Conservation (phyloP, 1,140 invertebrate species). For the Leptinotarsa texana region DNA sequence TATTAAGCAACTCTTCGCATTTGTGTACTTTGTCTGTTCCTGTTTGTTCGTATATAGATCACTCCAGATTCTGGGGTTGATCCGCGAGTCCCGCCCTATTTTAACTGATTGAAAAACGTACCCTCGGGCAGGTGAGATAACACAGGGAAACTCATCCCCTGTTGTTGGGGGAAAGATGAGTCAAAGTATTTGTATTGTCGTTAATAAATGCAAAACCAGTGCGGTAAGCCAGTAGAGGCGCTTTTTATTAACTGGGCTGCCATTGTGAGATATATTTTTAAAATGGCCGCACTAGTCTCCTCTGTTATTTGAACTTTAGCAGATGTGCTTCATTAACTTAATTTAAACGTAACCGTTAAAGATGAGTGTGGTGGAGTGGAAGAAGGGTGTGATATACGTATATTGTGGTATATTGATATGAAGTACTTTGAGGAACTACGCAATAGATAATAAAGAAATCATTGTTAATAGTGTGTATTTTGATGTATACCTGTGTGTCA, state of each 20-base stretch:
- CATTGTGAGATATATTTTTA: conserved; percentile 39
- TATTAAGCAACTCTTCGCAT: conserved; percentile 29
- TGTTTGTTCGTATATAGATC: conserved; percentile 27
- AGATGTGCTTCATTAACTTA: conserved; percentile 35
- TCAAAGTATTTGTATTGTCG: conserved; percentile 47
- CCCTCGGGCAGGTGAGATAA: conserved; percentile 48
- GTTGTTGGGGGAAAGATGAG: conserved; percentile 40
- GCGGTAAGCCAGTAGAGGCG: conserved; percentile 40
- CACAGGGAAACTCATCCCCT: conserved; percentile 38
- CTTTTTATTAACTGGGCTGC: conserved; percentile 43
- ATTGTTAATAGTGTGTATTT: too few species aligned
- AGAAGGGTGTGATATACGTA: conserved; percentile 2
- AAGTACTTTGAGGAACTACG: too few species aligned
- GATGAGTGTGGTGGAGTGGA: conserved; percentile 20
- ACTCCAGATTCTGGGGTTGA: conserved; percentile 15
- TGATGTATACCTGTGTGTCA: too few species aligned
- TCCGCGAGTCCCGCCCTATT: conserved; percentile 23
- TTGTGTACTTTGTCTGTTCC: conserved; percentile 31
- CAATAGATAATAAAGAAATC: neutral
- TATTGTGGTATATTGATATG: neutral
- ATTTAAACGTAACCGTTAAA: conserved; percentile 27
- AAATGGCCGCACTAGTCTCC: conserved; percentile 39
- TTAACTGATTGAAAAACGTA: conserved; percentile 46
- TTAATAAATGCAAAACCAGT: conserved; percentile 44
- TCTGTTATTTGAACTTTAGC: conserved; percentile 20